phyloP scores from a whole-genome alignment of 1,140 invertebrate genomes.

The Halictus rubicundus region DNA sequence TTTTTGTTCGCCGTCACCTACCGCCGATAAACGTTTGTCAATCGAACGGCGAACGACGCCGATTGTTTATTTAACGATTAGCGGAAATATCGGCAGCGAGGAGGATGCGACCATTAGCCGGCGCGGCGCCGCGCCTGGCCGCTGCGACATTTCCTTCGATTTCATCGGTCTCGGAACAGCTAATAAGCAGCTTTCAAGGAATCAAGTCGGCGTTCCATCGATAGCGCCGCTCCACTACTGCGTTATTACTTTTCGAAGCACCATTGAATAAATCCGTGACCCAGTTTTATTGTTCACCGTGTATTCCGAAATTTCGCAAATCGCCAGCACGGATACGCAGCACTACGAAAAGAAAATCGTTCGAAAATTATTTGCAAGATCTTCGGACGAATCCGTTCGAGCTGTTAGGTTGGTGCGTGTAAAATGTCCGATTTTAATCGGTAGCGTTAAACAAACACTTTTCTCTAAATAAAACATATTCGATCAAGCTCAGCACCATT shows the following conservation, averaged over 20 bases:
- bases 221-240: slow-evolving; percentile 30
- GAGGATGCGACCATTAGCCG: slow-evolving; percentile 10
- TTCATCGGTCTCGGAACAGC: slow-evolving; percentile 26
- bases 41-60: neutral
- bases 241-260: slow-evolving; percentile 59
- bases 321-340: slow-evolving; percentile 5
- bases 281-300: slow-evolving; percentile 50
- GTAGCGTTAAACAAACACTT: too few species aligned
- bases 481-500: too few species aligned
- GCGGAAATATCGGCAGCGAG: neutral
- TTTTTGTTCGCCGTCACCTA: neutral
- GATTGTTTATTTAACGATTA: slow-evolving; percentile 15
- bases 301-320: slow-evolving; percentile 31
- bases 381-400: too few species aligned
- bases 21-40: neutral
- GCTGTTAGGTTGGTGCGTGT: too few species aligned
- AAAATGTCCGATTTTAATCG: too few species aligned
- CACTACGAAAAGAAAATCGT: slow-evolving; percentile 3
- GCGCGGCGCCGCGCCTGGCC: neutral
- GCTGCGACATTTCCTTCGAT: slow-evolving; percentile 21
- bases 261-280: slow-evolving; percentile 54
- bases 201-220: slow-evolving; percentile 21
- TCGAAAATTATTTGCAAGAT: slow-evolving; percentile 54
- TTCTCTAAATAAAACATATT: too few species aligned
- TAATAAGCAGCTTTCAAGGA: slow-evolving; percentile 48